Percentiles rank a stretch among this genome's conserved stretches.
Conservation (phyloP, 2,113 vertebrate species). For the Platycercus adscitus region DNA sequence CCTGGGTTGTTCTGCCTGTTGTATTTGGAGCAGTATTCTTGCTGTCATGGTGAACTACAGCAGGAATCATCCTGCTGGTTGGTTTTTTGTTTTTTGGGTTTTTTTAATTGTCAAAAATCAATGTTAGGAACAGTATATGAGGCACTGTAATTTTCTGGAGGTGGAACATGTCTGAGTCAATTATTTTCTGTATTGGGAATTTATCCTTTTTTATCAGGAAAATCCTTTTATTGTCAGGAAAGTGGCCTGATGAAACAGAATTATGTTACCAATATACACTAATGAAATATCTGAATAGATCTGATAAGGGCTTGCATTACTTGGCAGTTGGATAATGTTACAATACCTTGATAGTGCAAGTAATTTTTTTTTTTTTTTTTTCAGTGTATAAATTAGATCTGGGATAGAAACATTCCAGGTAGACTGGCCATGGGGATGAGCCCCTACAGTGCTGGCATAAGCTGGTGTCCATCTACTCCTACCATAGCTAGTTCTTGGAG, state of each 20-base stretch:
- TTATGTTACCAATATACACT: accelerated
- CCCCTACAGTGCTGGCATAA: neutral
- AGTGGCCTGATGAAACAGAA: neutral
- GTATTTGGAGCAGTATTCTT: too few species aligned
- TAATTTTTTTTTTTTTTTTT: too few species aligned
- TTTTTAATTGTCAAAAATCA: neutral
- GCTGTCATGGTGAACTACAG: accelerated
- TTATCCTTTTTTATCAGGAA: neutral
- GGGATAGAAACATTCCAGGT: neutral
- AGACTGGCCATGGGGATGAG: neutral
- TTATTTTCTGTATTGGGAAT: neutral
- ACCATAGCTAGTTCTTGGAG: neutral
- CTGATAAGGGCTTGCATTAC: neutral
- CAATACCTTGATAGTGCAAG: accelerated
- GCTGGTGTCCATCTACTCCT: accelerated
- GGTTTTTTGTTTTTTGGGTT: too few species aligned
- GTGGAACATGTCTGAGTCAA: neutral
- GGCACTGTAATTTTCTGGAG: neutral
- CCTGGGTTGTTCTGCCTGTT: accelerated
- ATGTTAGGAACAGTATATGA: accelerated
- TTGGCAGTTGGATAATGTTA: too few species aligned
- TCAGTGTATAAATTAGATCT: accelerated
- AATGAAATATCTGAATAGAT: neutral
- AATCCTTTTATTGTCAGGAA: neutral
- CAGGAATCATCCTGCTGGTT: neutral